Evolutionary conservation across 2,113 vertebrate genomes (phyloP), one percentile per base, ranked within the genome.

Genomic region (Pollachius pollachius): DNA sequence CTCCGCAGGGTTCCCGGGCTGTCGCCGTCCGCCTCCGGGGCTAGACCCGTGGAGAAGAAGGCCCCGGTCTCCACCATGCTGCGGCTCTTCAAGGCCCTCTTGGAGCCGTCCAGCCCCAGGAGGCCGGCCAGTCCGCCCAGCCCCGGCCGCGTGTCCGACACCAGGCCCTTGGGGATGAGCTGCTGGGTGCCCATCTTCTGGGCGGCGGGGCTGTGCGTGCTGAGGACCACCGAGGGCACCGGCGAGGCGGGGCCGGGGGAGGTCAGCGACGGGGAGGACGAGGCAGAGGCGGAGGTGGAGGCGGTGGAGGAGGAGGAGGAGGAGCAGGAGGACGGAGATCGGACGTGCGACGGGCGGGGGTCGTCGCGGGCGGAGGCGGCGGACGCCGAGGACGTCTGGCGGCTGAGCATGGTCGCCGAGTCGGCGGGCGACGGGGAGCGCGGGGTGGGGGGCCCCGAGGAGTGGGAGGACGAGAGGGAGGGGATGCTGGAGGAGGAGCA

Each of bases 121-220:
- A 83, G 64, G 15, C 84, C 88, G 1, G 60, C 73, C 18, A 81
- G 68, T 62, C 41, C 41, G 12, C 67, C 85, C 59, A 68, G 82
- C 70, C 70, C 69, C 21, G 85, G 65, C 18, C 90, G 93, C 0
- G 74, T 84, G 30, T 92, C 94, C 0, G 92, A 95, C 0, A 90
- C 96, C 72, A 98, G 71, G 5, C 89, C 81, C 77, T 88, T 94
- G 19, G 97, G 97, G 21, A 98, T 97, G 64, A 98, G 92, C 87
- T 98, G 97, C 77, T 95, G 96, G 62, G 90, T 95, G 59, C 97
- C 96, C 85, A 93, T 92, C 73, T 95, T 96, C 57, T 91, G 89
- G 0, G 96, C 95, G 0, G 89, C 95, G 0, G 90, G 85, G 73
- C 96, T 97, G 81, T 96, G 21, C 1, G 96, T 96, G 82, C 97